Base-by-base conservation (phyloP, 2,888 invertebrate genomes). In the Agapostemon virescens region DNA sequence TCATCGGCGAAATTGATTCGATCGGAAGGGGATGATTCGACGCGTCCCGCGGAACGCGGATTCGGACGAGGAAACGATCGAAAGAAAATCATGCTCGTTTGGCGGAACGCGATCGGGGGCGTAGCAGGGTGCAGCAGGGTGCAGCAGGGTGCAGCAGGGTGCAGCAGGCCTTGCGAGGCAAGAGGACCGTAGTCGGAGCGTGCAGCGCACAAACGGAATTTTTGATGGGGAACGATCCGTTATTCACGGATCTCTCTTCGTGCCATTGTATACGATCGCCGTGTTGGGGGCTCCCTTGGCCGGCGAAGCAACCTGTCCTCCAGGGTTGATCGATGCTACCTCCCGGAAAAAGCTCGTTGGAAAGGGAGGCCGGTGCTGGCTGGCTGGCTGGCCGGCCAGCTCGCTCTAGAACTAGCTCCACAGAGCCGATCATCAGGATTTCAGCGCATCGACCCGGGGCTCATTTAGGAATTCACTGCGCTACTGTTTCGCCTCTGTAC, bases 201-300 rank as follows among this genome's bases (percentile, higher is more conserved):
- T 75, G 45, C 70, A 45, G 72, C 40, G 77, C 72, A 81, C 88
- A 86, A 91, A 91, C 91, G 86, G 91, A 91, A 91, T 91, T 91
- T 91, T 90, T 90, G 85, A 91, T 90, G 86, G 81, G 76, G 83
- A 74, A 73, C 75, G 86, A 90, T 90, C 88, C 84, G 88, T 88
- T 90, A 90, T 90, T 90, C 89, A 90, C 87, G 84, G 85, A 75
- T 88, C 86, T 42, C 66, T 84, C 83, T 83, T 82, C 77, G 83
- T 86, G 80, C 84, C 86, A 88, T 90, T 90, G 89, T 89, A 85
- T 83, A 84, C 85, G 85, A 87, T 86, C 80, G 84, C 75, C 82
- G 78, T 82, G 77, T 71, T 42, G 66, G 67, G 58, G 63, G 74
- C 78, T 76, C 79, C 76, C 81, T 85, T 72, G 77, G 78, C 68